Evolutionary conservation across 2,113 vertebrate genomes (phyloP).

Genomic region (Redunca redunca): DNA sequence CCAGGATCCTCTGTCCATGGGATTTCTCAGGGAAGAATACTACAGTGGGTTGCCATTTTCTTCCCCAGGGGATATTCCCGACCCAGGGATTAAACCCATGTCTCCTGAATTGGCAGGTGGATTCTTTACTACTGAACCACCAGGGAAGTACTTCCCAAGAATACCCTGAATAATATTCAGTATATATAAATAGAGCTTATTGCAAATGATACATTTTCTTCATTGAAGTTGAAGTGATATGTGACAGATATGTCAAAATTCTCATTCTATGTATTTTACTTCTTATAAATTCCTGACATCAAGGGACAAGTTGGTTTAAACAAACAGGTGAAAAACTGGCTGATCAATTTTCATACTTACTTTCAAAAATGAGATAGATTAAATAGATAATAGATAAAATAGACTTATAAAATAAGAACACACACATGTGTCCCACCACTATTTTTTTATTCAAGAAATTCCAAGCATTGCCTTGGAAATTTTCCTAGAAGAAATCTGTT

Average conservation of each 20-base stretch:
- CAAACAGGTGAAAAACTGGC: background rate
- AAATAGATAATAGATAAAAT: background rate
- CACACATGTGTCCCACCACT: background rate
- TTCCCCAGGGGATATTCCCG: background rate
- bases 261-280: background rate
- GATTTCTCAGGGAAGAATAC: background rate
- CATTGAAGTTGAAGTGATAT: background rate
- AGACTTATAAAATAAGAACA: background rate
- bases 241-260: background rate
- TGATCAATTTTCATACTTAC: background rate
- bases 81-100: background rate
- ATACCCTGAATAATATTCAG: background rate
- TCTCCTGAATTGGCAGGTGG: background rate
- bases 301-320: background rate
- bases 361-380: background rate
- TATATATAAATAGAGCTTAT: background rate
- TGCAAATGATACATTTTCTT: background rate
- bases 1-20: background rate
- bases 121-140: background rate
- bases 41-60: background rate
- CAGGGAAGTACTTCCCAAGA: background rate
- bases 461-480: background rate
- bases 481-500: conserved; percentile 35
- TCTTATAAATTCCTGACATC: background rate
- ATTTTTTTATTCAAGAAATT: background rate